Evolutionary conservation across 2,797 vertebrate species (phyloP).

Genomic region (Lepilemur septentrionalis): DNA sequence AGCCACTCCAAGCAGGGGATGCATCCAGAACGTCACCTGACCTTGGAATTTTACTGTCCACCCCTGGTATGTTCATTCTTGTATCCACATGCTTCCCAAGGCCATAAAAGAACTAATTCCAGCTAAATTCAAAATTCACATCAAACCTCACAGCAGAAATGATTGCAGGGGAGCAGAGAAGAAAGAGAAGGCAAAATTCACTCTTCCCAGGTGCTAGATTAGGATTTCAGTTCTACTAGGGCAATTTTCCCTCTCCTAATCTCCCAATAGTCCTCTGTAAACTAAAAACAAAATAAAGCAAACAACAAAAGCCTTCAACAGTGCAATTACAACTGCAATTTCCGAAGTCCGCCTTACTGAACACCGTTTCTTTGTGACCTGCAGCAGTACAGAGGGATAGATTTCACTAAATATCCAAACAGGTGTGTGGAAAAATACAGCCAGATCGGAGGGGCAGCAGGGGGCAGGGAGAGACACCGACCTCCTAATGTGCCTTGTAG

Average conservation of each 20-base stretch:
- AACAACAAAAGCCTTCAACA: neutral
- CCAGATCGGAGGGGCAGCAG: neutral
- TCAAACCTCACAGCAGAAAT: neutral
- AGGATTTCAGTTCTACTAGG: neutral
- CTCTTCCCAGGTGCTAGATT: neutral
- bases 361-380: neutral
- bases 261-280: neutral
- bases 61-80: neutral
- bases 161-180: neutral
- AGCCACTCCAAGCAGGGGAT: neutral
- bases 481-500: neutral
- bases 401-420: neutral
- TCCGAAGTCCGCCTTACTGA: neutral
- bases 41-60: neutral
- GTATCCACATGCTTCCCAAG: neutral
- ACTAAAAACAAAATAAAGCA: neutral
- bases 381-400: neutral
- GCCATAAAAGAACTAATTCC: neutral
- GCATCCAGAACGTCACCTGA: neutral
- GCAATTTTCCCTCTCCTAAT: neutral
- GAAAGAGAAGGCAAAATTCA: neutral
- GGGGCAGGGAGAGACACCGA: neutral
- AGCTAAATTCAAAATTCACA: conserved; percentile 6
- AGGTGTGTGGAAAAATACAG: neutral
- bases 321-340: neutral